phyloP scores from a whole-genome alignment of 2,888 invertebrate species.

The Pollenia amentaria region DNA sequence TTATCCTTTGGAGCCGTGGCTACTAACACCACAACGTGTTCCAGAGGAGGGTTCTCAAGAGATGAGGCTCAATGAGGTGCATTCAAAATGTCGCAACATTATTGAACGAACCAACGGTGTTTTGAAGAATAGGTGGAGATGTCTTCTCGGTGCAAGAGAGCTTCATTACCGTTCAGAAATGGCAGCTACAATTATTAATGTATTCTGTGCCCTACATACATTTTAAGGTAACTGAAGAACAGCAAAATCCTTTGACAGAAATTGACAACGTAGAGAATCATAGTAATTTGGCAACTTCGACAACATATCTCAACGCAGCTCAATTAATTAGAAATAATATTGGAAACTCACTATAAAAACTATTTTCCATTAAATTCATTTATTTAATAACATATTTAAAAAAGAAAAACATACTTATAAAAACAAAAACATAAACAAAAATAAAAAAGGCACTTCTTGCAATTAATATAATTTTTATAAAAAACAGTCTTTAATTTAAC shows the following conservation, averaged over 20 bases:
- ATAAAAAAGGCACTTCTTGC: not conserved
- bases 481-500: constrained; percentile 5
- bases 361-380: not conserved
- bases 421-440: not conserved
- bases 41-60: constrained; percentile 43
- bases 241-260: constrained; percentile 14
- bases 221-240: constrained; percentile 40
- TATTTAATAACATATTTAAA: not conserved
- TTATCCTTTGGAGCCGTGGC: constrained; percentile 33
- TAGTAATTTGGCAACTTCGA: not conserved
- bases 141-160: constrained; percentile 61
- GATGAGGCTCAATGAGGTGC: constrained; percentile 55
- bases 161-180: constrained; percentile 45
- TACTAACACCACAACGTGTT: constrained; percentile 38
- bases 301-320: constrained; percentile 8
- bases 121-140: constrained; percentile 44
- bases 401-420: not conserved
- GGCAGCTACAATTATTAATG: constrained; percentile 42
- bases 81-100: constrained; percentile 53
- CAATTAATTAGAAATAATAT: constrained; percentile 32
- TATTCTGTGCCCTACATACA: constrained; percentile 50
- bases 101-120: too few species aligned
- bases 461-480: not conserved
- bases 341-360: constrained; percentile 16
- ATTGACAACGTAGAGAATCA: constrained; percentile 6